A percentile compares a stretch with the other conserved stretches of the same genome.
These are phyloP conservation scores for Parazoanthus darwini DNA, from an alignment of 92 coral and sea anemone species.

Conservation along the genomic window DNA sequence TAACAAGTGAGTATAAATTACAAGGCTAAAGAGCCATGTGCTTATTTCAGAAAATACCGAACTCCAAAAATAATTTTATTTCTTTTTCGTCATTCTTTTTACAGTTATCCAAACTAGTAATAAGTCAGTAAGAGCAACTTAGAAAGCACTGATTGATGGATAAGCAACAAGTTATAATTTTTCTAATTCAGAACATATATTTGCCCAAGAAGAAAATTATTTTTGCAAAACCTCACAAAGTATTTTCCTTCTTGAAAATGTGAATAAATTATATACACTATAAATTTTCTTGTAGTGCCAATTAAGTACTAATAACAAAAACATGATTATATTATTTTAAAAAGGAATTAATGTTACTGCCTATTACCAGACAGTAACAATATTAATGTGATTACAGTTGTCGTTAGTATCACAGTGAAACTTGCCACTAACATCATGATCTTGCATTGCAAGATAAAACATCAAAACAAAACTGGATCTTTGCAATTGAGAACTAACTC, in stretches of 20 bases:
- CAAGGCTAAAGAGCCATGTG: too few relatives aligned
- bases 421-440: conserved; percentile 41
- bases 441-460: conserved; percentile 59
- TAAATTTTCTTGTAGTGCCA: neutral
- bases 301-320: neutral
- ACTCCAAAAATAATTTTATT: too few relatives aligned
- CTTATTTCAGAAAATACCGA: too few relatives aligned
- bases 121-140: too few relatives aligned
- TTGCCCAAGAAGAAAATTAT: neutral
- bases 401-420: conserved; percentile 31
- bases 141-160: too few relatives aligned
- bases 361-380: conserved; percentile 44
- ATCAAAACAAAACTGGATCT: conserved; percentile 36
- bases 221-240: neutral
- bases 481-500: conserved; percentile 15
- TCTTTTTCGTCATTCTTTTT: too few relatives aligned
- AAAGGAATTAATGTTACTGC: conserved; percentile 1
- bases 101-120: too few relatives aligned
- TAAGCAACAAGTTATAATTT: too few relatives aligned
- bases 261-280: neutral
- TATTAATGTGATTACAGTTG: neutral
- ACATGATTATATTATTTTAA: neutral
- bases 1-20: too few relatives aligned
- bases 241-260: too few relatives aligned
- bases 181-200: neutral